These are phyloP conservation scores for Dromiciops gliroides DNA, from an alignment of 2,113 vertebrate species.

Conservation along the genomic window DNA sequence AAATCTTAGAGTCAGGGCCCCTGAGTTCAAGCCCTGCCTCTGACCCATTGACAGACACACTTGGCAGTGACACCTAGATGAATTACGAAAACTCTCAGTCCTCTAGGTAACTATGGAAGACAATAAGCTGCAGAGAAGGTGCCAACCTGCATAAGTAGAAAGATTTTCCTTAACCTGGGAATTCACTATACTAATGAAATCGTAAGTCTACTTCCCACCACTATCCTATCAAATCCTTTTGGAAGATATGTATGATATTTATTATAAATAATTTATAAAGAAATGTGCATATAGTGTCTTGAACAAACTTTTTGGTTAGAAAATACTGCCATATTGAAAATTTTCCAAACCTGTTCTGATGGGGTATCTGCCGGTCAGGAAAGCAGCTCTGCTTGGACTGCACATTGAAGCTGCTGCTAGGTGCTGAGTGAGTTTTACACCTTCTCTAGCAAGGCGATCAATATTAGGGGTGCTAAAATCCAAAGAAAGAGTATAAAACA, in stretches of 20 bases:
- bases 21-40: background rate
- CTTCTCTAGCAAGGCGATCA: constrained; percentile 88
- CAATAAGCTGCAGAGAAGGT: background rate
- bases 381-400: constrained; percentile 91
- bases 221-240: background rate
- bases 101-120: background rate
- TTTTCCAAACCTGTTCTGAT: constrained; percentile 87
- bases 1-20: background rate
- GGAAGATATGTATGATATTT: background rate
- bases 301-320: background rate
- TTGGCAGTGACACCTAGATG: background rate
- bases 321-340: background rate
- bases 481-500: background rate
- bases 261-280: background rate
- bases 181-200: background rate
- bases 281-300: background rate
- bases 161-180: background rate
- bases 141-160: background rate
- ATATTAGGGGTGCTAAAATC: constrained; percentile 90
- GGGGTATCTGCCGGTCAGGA: constrained; percentile 92
- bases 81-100: background rate
- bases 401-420: constrained; percentile 89
- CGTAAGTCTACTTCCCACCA: background rate
- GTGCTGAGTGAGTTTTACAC: constrained; percentile 91
- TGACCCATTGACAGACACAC: background rate